phyloP scores from a whole-genome alignment of 2,888 invertebrate species.

The Thymelicus acteon region DNA sequence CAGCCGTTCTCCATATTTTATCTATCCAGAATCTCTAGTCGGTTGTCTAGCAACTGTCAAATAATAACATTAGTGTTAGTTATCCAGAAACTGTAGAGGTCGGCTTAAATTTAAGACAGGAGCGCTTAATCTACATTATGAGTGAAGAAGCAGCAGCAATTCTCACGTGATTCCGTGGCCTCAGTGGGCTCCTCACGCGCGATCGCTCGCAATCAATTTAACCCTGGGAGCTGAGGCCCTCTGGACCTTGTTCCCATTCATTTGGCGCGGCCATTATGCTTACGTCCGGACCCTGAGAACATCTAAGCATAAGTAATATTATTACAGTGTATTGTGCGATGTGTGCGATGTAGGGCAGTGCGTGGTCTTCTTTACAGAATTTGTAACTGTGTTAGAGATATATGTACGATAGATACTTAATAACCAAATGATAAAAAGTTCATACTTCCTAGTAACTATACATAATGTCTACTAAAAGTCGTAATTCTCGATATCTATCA shows the following conservation, averaged over 20 bases:
- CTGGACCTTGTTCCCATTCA: neutral
- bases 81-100: too few relatives aligned
- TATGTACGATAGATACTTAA: too few relatives aligned
- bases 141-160: neutral
- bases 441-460: too few relatives aligned
- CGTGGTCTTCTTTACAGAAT: neutral
- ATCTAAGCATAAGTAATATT: conserved; percentile 1
- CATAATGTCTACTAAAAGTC: too few relatives aligned
- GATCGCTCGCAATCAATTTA: neutral
- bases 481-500: too few relatives aligned
- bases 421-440: too few relatives aligned
- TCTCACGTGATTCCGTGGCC: neutral
- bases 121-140: neutral
- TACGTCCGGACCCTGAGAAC: neutral
- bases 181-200: neutral
- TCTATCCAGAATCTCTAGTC: too few relatives aligned
- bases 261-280: neutral
- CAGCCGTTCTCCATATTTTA: too few relatives aligned
- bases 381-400: too few relatives aligned
- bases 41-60: too few relatives aligned
- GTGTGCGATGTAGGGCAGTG: neutral
- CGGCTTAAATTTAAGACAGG: too few relatives aligned
- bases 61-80: too few relatives aligned
- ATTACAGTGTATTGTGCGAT: neutral
- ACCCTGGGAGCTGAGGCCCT: neutral